A percentile compares a stretch with the other conserved stretches of the same genome.
Conservation (phyloP, 2,113 vertebrate genomes). For the Canis aureus region DNA sequence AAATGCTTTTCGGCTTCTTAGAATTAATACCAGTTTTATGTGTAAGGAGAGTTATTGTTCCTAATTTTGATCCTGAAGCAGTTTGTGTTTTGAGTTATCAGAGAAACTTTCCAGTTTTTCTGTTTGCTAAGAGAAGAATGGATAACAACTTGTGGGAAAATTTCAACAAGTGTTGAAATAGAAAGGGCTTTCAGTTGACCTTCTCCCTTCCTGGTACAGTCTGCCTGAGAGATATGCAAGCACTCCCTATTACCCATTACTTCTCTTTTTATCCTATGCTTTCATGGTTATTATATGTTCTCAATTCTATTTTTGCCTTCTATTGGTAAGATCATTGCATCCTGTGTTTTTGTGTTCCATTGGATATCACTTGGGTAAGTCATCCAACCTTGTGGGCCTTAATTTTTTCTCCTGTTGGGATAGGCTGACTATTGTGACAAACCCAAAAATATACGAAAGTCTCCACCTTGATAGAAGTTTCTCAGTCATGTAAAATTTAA, state of each 20-base stretch:
- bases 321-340: background rate
- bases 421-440: background rate
- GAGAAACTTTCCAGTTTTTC: background rate
- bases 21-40: background rate
- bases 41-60: background rate
- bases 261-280: background rate
- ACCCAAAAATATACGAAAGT: background rate
- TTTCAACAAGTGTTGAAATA: background rate
- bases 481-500: background rate
- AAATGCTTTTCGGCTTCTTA: background rate
- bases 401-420: background rate
- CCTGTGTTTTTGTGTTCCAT: background rate
- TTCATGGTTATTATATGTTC: background rate
- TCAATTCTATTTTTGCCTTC: background rate
- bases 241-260: background rate
- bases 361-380: background rate
- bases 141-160: background rate
- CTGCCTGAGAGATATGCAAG: background rate
- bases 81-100: conserved; percentile 4
- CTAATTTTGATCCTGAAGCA: background rate
- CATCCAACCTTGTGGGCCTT: background rate
- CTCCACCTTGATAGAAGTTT: background rate
- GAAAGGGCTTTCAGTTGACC: background rate
- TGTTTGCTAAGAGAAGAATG: background rate
- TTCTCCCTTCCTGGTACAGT: background rate